These are phyloP conservation scores for Macquaria australasica DNA, from an alignment of 2,113 vertebrate species.

Conservation along the genomic window DNA sequence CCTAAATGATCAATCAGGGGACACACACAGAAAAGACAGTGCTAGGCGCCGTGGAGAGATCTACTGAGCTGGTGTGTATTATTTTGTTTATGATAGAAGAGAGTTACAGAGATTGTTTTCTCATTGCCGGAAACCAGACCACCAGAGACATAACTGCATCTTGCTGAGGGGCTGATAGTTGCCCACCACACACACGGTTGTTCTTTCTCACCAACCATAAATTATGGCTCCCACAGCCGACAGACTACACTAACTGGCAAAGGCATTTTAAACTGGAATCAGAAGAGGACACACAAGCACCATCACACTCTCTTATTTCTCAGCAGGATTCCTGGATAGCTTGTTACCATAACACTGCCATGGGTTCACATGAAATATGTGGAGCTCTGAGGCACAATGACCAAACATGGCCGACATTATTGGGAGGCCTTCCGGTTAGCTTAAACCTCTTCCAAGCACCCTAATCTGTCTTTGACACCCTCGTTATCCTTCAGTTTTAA, in stretches of 20 bases:
- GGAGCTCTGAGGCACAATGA: slow-evolving; percentile 53
- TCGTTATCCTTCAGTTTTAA: slow-evolving; percentile 57
- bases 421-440: slow-evolving; percentile 40
- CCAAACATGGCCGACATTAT: slow-evolving; percentile 75
- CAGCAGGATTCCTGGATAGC: slow-evolving; percentile 35
- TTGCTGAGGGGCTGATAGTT: neutral
- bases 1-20: slow-evolving; percentile 36
- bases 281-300: slow-evolving; percentile 17
- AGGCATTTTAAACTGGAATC: slow-evolving; percentile 49
- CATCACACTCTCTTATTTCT: slow-evolving; percentile 25
- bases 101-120: slow-evolving; percentile 26
- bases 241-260: slow-evolving; percentile 20
- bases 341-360: slow-evolving; percentile 53
- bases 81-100: slow-evolving; percentile 34
- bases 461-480: slow-evolving; percentile 63
- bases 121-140: slow-evolving; percentile 44
- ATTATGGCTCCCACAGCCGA: neutral
- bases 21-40: slow-evolving; percentile 4
- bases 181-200: neutral
- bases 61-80: slow-evolving; percentile 25
- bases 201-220: slow-evolving; percentile 26
- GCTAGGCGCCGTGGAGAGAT: neutral
- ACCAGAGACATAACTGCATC: slow-evolving; percentile 14
- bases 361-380: slow-evolving; percentile 49
- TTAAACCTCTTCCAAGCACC: slow-evolving; percentile 52